phyloP scores from a whole-genome alignment of 2,888 invertebrate species.

The Polia nebulosa region DNA sequence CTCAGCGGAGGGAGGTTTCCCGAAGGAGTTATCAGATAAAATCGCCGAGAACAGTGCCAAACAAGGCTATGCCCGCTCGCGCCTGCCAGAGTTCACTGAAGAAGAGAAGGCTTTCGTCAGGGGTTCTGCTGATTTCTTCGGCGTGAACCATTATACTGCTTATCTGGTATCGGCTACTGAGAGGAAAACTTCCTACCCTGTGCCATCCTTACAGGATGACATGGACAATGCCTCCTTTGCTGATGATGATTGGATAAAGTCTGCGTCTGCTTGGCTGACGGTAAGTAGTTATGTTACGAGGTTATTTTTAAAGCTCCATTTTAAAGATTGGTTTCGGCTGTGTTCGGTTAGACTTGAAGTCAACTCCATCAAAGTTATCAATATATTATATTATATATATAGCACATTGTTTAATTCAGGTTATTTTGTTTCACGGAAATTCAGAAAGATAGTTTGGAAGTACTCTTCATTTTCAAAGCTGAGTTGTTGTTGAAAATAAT shows the following conservation, averaged over 20 bases:
- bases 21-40: conserved; percentile 83
- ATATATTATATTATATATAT: no score
- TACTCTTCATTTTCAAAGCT: no score
- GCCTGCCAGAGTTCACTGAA: conserved; percentile 83
- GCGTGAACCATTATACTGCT: conserved; percentile 93
- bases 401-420: no score
- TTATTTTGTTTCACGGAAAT: no score
- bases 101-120: conserved; percentile 77
- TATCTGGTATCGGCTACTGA: conserved; percentile 72
- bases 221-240: conserved; percentile 55
- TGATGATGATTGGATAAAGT: conserved; percentile 72
- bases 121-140: conserved; percentile 81
- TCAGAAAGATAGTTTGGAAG: no score
- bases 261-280: conserved; percentile 76
- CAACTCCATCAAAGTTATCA: no score
- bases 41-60: conserved; percentile 83
- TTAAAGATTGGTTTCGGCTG: no score
- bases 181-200: conserved; percentile 53
- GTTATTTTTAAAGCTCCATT: no score
- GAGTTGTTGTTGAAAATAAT: no score
- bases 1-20: conserved; percentile 88
- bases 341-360: no score
- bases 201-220: conserved; percentile 75
- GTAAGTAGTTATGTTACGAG: conserved; percentile 71
- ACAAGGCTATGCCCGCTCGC: conserved; percentile 82